Percentiles rank a stretch among this genome's conserved stretches.
Evolutionary conservation across 1,140 invertebrate species (phyloP).

Genomic region (Drosophila teissieri): DNA sequence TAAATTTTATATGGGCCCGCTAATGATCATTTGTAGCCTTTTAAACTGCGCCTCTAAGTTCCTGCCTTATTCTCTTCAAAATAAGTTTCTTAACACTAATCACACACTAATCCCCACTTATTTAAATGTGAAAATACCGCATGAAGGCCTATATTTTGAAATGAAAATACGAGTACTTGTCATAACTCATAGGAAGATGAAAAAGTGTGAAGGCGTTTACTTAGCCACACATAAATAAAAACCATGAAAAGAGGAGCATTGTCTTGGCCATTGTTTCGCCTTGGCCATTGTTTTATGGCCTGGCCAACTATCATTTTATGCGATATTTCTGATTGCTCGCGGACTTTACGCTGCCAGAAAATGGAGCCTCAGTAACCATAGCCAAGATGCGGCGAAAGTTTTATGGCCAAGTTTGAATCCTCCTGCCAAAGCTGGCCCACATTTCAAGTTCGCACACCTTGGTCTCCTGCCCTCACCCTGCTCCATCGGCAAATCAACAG

Average conservation of each 20-base stretch:
- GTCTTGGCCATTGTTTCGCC: constrained; percentile 53
- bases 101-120: constrained; percentile 53
- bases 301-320: constrained; percentile 75
- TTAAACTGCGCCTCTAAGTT: not conserved
- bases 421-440: constrained; percentile 44
- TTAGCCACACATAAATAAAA: constrained; percentile 17
- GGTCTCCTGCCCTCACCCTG: constrained; percentile 12
- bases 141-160: constrained; percentile 28
- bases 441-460: constrained; percentile 59
- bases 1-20: not conserved
- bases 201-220: not conserved
- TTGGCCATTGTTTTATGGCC: constrained; percentile 60
- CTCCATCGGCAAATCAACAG: constrained; percentile 67
- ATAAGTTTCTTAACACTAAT: constrained; percentile 12
- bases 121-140: constrained; percentile 34
- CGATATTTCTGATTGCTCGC: constrained; percentile 78
- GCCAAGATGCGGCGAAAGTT: constrained; percentile 68
- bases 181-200: constrained; percentile 30
- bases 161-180: constrained; percentile 50
- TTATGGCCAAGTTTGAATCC: constrained; percentile 80
- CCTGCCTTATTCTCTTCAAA: constrained; percentile 7
- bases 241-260: constrained; percentile 26
- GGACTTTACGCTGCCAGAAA: constrained; percentile 61
- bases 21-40: constrained; percentile 5
- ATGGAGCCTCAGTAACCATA: constrained; percentile 12